Conservation (phyloP, 2,113 vertebrate genomes). For the Mastomys coucha region DNA sequence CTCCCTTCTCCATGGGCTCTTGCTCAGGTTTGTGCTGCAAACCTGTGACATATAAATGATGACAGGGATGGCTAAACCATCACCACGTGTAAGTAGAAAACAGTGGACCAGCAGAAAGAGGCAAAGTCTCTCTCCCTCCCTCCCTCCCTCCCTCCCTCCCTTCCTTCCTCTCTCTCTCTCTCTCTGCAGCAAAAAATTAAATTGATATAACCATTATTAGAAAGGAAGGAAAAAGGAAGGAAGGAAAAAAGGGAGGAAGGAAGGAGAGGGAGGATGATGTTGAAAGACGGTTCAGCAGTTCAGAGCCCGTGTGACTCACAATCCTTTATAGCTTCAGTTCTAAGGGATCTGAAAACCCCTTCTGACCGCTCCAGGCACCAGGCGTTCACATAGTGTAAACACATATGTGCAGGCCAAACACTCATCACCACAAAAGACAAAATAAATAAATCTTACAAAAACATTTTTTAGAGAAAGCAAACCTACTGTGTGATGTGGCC, state of each 20-base stretch:
- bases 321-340: not conserved
- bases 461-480: not conserved
- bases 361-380: not conserved
- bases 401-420: not conserved
- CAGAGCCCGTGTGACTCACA: not conserved
- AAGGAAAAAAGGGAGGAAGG: too few relatives aligned
- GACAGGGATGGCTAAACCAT: constrained; percentile 56
- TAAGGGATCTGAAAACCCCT: not conserved
- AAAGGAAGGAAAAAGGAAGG: not conserved
- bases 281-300: not conserved
- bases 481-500: not conserved
- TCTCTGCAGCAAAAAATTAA: not conserved
- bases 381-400: not conserved
- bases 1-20: not conserved
- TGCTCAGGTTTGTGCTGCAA: not conserved
- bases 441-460: not conserved
- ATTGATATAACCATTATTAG: not conserved
- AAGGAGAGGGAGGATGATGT: not conserved
- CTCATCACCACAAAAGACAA: not conserved
- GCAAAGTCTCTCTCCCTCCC: not conserved
- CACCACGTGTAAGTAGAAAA: constrained; percentile 36
- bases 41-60: not conserved
- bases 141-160: not conserved
- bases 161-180: not conserved
- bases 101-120: not conserved